Percentiles rank a stretch among this genome's conserved stretches.
Conservation (phyloP, 2,888 invertebrate genomes). For the Pristionchus maxplancki region DNA sequence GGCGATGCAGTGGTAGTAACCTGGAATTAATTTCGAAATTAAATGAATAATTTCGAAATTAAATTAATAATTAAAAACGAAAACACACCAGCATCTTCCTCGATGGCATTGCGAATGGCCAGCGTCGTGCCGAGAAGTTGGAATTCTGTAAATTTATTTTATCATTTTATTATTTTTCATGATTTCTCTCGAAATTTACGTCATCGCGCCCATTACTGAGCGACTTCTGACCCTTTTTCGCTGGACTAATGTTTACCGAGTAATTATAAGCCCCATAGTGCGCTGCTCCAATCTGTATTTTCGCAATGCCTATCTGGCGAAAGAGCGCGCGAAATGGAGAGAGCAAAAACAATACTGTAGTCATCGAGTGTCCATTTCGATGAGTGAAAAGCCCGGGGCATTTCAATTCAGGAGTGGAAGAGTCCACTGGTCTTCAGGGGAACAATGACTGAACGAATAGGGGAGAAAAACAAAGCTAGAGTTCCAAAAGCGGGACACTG, state of each 20-base stretch:
- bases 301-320: no score
- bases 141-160: constrained; percentile 66
- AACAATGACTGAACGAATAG: not conserved
- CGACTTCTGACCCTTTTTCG: not conserved
- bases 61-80: not conserved
- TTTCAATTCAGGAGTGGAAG: not conserved
- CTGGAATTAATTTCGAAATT: constrained; percentile 56
- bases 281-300: not conserved
- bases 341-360: no score
- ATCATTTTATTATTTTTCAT: no score
- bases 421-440: not conserved
- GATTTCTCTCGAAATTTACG: not conserved
- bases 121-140: constrained; percentile 73
- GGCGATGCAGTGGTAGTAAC: constrained; percentile 78
- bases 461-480: not conserved
- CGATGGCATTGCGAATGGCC: constrained; percentile 68
- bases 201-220: not conserved
- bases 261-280: not conserved
- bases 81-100: constrained; percentile 39
- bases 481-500: not conserved
- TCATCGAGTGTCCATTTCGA: not conserved
- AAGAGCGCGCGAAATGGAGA: not conserved
- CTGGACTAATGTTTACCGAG: not conserved
- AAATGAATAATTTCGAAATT: not conserved
- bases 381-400: not conserved